These are phyloP conservation scores for Istiophorus platypterus DNA, from an alignment of 2,113 vertebrate species.

Conservation along the genomic window DNA sequence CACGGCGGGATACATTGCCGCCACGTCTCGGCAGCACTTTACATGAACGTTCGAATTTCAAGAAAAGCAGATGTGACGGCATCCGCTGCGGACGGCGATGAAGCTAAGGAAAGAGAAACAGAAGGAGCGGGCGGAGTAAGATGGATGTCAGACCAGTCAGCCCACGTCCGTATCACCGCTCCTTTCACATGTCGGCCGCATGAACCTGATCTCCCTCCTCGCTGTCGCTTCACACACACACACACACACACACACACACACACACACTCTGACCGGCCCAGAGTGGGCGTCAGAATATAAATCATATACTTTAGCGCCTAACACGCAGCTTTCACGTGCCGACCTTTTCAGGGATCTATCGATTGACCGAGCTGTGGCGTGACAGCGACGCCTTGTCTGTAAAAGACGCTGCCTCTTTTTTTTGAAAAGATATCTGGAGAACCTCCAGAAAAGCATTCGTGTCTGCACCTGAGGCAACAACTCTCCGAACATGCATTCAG, in stretches of 20 bases:
- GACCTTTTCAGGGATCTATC: constrained; percentile 33
- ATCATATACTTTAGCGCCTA: constrained; percentile 29
- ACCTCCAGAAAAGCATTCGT: constrained; percentile 25
- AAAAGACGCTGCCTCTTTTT: constrained; percentile 48
- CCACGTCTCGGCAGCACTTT: neutral
- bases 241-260: constrained; percentile 27
- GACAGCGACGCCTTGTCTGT: neutral
- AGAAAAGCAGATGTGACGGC: neutral
- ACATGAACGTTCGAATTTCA: neutral
- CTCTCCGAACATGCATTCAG: neutral
- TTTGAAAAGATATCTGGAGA: constrained; percentile 23
- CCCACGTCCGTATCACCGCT: constrained; percentile 58
- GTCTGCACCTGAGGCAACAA: constrained; percentile 46
- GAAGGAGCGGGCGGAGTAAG: constrained; percentile 13
- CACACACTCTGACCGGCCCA: neutral
- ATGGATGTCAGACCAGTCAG: constrained; percentile 67
- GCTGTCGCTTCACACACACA: constrained; percentile 32
- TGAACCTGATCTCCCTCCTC: constrained; percentile 64
- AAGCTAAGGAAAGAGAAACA: constrained; percentile 7
- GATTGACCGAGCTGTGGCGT: constrained; percentile 16
- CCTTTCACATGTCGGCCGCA: constrained; percentile 47
- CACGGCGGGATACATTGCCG: neutral
- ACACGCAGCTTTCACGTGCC: constrained; percentile 42
- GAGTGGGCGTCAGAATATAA: constrained; percentile 1
- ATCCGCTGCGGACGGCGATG: neutral